A percentile compares a stretch with the other conserved stretches of the same genome.
Evolutionary conservation across 2,888 invertebrate species (phyloP).

Genomic region (Pandemis cinnamomeana): DNA sequence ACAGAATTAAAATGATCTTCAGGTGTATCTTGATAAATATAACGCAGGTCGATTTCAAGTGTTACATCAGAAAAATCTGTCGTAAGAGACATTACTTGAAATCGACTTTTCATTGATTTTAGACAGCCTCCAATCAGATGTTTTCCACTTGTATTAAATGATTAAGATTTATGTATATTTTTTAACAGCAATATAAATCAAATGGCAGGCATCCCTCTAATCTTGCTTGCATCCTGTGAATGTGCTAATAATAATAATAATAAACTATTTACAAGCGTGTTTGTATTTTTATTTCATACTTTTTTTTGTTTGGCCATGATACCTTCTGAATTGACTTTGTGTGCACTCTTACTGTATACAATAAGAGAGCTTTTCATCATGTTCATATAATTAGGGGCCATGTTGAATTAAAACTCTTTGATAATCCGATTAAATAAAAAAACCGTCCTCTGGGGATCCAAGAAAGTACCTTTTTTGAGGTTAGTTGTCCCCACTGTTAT

Average conservation of each 20-base stretch:
- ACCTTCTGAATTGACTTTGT: background rate
- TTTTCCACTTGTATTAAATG: background rate
- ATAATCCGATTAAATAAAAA: no score
- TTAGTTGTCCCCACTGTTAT: no score
- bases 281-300: conserved; percentile 10
- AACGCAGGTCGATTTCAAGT: background rate
- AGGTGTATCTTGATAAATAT: no score
- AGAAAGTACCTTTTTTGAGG: no score
- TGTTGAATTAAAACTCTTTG: no score
- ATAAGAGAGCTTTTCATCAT: background rate
- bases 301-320: background rate
- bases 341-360: background rate
- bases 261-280: conserved; percentile 28
- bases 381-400: background rate
- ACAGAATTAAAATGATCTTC: no score
- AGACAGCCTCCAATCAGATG: background rate
- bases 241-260: conserved; percentile 13
- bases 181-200: background rate
- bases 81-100: background rate
- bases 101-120: background rate
- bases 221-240: conserved; percentile 24
- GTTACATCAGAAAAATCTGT: background rate
- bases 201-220: conserved; percentile 1
- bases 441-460: no score
- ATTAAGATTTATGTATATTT: background rate